These are phyloP conservation scores for Drosophila paranaensis DNA, from an alignment of 2,888 invertebrate genomes.

Conservation along the genomic window DNA sequence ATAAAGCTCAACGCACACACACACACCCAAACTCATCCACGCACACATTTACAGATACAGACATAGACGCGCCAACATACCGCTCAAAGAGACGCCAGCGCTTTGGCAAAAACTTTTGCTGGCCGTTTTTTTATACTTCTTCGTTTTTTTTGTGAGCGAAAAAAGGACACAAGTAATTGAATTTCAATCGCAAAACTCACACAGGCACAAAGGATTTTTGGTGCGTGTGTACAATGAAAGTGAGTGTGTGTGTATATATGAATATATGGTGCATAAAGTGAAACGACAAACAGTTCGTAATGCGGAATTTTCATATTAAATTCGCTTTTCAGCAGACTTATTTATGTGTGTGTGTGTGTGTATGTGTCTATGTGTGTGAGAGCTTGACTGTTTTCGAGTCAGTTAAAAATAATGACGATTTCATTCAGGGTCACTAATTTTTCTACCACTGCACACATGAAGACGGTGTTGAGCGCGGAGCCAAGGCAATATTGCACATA, in stretches of 20 bases:
- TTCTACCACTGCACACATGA: constrained; percentile 75
- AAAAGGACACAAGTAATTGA: constrained; percentile 80
- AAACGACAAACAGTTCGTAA: constrained; percentile 78
- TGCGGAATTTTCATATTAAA: constrained; percentile 81
- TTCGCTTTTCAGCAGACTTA: constrained; percentile 68
- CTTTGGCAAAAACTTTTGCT: constrained; percentile 58
- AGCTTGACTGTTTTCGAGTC: constrained; percentile 70
- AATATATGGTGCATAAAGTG: constrained; percentile 59
- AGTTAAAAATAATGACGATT: constrained; percentile 81
- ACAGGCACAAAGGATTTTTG: constrained; percentile 43
- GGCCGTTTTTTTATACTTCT: constrained; percentile 41
- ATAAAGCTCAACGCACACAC: constrained; percentile 65
- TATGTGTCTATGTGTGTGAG: constrained; percentile 20
- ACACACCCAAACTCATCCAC: constrained; percentile 28
- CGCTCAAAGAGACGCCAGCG: constrained; percentile 25
- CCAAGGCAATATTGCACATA: constrained; percentile 62
- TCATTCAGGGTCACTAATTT: constrained; percentile 83
- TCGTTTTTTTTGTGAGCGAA: constrained; percentile 46
- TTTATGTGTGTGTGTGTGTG: constrained; percentile 21
- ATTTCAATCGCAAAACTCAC: constrained; percentile 75
- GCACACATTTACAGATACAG: constrained; percentile 2
- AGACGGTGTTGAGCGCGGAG: constrained; percentile 48
- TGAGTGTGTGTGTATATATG: neutral
- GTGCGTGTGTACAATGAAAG: constrained; percentile 32
- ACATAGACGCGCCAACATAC: constrained; percentile 14